phyloP scores from a whole-genome alignment of 2,888 invertebrate species.

The Eilema griseolum region DNA sequence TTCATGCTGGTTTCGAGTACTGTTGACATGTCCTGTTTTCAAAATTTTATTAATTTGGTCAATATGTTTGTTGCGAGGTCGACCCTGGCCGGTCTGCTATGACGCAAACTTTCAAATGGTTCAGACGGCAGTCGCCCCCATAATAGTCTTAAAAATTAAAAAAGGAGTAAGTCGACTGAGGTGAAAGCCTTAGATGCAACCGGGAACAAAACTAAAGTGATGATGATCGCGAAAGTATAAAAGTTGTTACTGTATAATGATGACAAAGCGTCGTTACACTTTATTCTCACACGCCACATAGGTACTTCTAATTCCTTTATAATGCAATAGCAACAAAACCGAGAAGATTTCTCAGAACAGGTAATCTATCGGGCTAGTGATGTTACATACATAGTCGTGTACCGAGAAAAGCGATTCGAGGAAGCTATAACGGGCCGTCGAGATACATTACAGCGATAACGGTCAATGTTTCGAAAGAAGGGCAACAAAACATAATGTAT shows the following conservation, averaged over 20 bases:
- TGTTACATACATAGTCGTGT: slow-evolving; percentile 33
- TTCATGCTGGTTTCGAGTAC: no score
- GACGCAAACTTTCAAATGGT: no score
- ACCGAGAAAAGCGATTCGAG: slow-evolving; percentile 41
- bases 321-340: slow-evolving; percentile 5
- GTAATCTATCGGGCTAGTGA: slow-evolving; percentile 32
- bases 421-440: slow-evolving; percentile 40
- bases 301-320: background rate
- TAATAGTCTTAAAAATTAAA: no score
- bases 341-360: slow-evolving; percentile 21
- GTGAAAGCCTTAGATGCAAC: background rate
- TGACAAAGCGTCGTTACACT: background rate
- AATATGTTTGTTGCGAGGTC: no score
- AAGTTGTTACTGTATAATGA: background rate
- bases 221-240: background rate
- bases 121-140: no score
- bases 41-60: no score
- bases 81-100: no score
- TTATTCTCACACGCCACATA: background rate
- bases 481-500: slow-evolving; percentile 38
- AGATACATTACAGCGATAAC: slow-evolving; percentile 41
- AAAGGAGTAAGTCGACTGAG: no score
- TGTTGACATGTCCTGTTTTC: no score
- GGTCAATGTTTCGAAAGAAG: slow-evolving; percentile 35
- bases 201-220: background rate